These are phyloP conservation scores for Eubasilissa splendida DNA, from an alignment of 2,888 invertebrate species.

Conservation along the genomic window DNA sequence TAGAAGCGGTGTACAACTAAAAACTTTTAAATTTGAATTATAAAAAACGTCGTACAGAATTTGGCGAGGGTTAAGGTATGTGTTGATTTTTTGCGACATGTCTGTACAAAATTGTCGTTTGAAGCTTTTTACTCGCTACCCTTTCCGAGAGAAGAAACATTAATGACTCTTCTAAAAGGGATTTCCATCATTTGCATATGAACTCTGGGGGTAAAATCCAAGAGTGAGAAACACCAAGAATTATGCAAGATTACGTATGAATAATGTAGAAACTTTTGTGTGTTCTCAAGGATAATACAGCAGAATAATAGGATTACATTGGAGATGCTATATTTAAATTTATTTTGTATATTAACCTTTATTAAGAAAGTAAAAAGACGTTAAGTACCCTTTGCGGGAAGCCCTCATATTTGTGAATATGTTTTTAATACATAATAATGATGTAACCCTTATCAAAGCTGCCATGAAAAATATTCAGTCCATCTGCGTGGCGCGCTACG, in stretches of 20 bases:
- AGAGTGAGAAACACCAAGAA: neutral
- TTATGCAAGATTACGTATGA: constrained; percentile 37
- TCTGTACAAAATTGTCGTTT: neutral
- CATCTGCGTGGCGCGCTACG: no score
- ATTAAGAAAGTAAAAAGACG: neutral
- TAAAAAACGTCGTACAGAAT: no score
- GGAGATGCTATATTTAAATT: neutral
- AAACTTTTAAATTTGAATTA: no score
- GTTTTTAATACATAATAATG: no score
- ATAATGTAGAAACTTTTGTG: constrained; percentile 28
- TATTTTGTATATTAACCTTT: neutral
- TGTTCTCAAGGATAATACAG: constrained; percentile 14
- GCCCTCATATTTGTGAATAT: no score
- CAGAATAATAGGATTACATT: neutral
- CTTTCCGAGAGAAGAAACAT: neutral
- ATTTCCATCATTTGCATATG: constrained; percentile 26
- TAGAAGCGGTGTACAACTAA: no score
- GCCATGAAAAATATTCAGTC: no score
- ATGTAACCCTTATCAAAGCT: no score
- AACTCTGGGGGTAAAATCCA: constrained; percentile 21
- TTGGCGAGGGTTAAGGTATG: no score
- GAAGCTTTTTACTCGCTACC: neutral
- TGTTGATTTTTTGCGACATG: no score
- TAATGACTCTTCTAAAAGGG: constrained; percentile 33
- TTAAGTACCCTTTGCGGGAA: no score